These are phyloP conservation scores for Gymnothorax javanicus DNA, from an alignment of 2,797 vertebrate genomes.

Conservation along the genomic window DNA sequence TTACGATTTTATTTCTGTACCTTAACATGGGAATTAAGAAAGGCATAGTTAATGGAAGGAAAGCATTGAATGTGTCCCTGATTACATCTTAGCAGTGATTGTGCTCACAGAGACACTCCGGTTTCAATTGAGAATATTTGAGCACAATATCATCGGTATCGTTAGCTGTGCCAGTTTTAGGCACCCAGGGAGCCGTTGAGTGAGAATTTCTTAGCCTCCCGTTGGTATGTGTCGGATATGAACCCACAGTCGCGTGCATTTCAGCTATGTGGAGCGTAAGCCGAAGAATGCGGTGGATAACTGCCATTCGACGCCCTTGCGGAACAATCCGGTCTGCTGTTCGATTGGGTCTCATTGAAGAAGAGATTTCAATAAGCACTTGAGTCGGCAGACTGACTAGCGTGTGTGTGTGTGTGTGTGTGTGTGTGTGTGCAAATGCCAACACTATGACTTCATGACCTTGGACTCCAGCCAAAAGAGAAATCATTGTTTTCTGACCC, in stretches of 20 bases:
- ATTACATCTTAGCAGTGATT: constrained; percentile 39
- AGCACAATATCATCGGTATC: constrained; percentile 51
- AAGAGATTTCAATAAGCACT: constrained; percentile 16
- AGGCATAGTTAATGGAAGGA: neutral
- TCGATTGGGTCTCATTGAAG: neutral
- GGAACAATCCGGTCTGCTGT: neutral
- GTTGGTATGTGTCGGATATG: constrained; percentile 12
- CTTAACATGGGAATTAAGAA: neutral
- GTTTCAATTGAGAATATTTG: constrained; percentile 33
- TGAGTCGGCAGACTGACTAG: neutral
- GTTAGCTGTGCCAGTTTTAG: constrained; percentile 58
- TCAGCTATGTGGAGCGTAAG: neutral
- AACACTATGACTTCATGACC: constrained; percentile 13
- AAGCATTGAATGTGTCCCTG: neutral
- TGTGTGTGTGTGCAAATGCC: constrained; percentile 10
- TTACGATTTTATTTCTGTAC: too few relatives aligned
- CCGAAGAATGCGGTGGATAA: neutral
- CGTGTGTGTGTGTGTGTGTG: neutral
- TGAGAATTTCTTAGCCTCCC: constrained; percentile 58
- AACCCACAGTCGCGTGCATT: constrained; percentile 5
- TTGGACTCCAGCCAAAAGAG: neutral
- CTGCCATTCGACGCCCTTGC: constrained; percentile 10
- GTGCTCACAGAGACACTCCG: constrained; percentile 57
- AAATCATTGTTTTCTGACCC: neutral
- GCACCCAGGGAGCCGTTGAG: constrained; percentile 64